Conservation (phyloP, 2,113 vertebrate species). For the Leptobrachium ailaonicum region DNA sequence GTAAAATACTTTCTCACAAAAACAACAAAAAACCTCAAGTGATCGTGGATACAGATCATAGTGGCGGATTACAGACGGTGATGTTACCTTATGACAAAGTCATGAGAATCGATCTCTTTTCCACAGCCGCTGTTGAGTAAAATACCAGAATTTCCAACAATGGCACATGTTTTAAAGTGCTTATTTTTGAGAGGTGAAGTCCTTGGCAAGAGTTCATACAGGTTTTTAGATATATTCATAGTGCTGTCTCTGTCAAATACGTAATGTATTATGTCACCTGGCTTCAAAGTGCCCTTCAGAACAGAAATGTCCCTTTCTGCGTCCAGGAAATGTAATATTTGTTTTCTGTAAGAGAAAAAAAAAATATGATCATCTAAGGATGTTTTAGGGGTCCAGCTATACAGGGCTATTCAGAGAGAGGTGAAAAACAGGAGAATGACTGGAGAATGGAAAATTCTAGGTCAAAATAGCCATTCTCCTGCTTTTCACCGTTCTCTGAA, state of each 20-base stretch:
- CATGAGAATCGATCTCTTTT: constrained; percentile 85
- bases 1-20: no score
- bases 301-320: constrained; percentile 93
- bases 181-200: constrained; percentile 87
- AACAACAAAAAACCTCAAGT: no score
- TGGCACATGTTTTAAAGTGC: constrained; percentile 85
- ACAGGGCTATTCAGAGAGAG: no score
- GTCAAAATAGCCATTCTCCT: no score
- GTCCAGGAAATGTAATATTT: constrained; percentile 89
- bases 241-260: constrained; percentile 94
- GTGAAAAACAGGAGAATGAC: no score
- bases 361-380: constrained; percentile 17
- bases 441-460: no score
- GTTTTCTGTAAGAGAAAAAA: constrained; percentile 73
- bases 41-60: no score
- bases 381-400: neutral
- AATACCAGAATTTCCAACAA: constrained; percentile 93
- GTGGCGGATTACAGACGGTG: no score
- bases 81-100: constrained; percentile 88
- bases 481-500: no score
- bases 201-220: constrained; percentile 88
- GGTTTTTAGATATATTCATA: constrained; percentile 89
- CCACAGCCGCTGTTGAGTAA: constrained; percentile 92
- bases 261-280: constrained; percentile 90
- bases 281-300: constrained; percentile 89